Conservation (phyloP, 2,797 vertebrate species). For the Poecile montanus region DNA sequence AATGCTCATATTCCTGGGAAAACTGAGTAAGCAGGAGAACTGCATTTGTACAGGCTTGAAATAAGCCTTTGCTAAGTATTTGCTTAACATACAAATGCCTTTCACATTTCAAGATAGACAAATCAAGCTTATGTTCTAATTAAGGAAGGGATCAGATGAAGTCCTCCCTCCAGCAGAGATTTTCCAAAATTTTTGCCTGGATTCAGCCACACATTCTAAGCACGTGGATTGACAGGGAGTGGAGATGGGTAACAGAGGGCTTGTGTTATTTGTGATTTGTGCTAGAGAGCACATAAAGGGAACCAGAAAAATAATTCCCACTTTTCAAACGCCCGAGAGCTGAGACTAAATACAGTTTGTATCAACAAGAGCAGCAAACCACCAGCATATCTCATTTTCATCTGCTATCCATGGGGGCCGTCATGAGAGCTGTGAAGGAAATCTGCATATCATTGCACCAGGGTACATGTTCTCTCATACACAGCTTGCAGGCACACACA, state of each 20-base stretch:
- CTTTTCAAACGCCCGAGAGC: not conserved
- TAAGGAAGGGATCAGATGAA: constrained; percentile 18
- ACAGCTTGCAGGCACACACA: not conserved
- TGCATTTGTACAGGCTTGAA: not conserved
- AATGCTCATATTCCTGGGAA: constrained; percentile 3
- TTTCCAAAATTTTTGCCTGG: constrained; percentile 6
- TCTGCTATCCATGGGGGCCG: not conserved
- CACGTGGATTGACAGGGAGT: not conserved
- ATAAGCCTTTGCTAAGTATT: constrained; percentile 6
- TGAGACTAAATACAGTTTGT: not conserved
- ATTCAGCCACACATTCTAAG: not conserved
- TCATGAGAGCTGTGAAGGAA: not conserved
- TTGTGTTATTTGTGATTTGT: not conserved
- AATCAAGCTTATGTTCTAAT: not conserved
- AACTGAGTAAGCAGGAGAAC: not conserved
- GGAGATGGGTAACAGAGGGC: not conserved
- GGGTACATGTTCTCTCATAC: not conserved
- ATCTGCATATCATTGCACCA: not conserved
- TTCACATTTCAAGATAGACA: not conserved
- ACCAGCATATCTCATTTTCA: not conserved
- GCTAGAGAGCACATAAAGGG: not conserved
- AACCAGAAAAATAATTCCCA: not conserved
- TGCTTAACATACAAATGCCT: constrained; percentile 27
- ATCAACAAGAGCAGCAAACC: not conserved
- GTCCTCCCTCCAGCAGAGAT: not conserved